phyloP scores from a whole-genome alignment of 2,113 vertebrate species.

The Platichthys flesus region DNA sequence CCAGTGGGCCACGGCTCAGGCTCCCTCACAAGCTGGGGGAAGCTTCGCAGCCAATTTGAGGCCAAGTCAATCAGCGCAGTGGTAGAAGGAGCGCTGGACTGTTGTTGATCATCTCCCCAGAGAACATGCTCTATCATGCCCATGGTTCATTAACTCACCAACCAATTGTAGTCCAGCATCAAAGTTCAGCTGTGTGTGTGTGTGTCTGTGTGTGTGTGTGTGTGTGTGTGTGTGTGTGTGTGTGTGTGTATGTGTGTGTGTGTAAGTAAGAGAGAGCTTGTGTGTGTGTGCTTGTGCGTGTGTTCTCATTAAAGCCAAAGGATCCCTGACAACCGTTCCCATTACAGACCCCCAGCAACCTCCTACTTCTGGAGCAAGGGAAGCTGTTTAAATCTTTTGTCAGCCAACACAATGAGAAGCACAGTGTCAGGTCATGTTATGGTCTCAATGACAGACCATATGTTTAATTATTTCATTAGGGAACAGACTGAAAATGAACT shows the following conservation, averaged over 20 bases:
- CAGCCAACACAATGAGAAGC: conserved; percentile 19
- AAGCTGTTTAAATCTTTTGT: conserved; percentile 28
- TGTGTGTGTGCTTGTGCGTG: conserved; percentile 16
- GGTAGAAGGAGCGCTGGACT: conserved; percentile 43
- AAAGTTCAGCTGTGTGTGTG: conserved; percentile 40
- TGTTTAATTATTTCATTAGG: neutral
- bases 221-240: conserved; percentile 15
- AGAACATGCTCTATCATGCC: conserved; percentile 45
- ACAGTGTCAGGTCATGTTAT: conserved; percentile 31
- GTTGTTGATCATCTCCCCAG: conserved; percentile 66
- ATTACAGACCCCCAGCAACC: conserved; percentile 40
- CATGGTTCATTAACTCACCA: conserved; percentile 61
- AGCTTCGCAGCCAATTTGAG: conserved; percentile 65
- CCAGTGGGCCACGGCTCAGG: conserved; percentile 18
- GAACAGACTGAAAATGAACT: neutral
- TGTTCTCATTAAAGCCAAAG: conserved; percentile 62
- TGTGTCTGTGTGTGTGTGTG: conserved; percentile 7
- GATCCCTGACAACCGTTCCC: conserved; percentile 39
- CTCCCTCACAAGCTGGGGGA: conserved; percentile 35
- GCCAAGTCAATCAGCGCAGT: conserved; percentile 67
- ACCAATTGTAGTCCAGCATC: conserved; percentile 45
- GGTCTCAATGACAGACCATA: neutral
- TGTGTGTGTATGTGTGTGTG: conserved; percentile 8
- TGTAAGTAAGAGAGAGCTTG: neutral
- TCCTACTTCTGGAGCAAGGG: conserved; percentile 28